Evolutionary conservation across 2,797 vertebrate species (phyloP), one percentile per base, ranked within the genome.

Genomic region (Coilia nasus): DNA sequence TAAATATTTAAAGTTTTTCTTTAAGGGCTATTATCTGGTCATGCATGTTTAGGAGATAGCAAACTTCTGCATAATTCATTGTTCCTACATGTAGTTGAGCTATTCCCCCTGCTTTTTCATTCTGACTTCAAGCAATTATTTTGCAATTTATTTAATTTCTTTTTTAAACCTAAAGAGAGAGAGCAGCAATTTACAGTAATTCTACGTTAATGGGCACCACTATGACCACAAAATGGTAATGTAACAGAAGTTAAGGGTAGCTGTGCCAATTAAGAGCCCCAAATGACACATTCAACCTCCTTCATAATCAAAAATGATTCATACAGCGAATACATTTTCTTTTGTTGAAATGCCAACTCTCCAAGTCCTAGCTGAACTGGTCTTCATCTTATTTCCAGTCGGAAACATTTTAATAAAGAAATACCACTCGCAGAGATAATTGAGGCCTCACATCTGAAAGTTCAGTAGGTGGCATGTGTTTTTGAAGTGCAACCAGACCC

Each of bases 31-130:
- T 78, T 78, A 78, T 44, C 71, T 78, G 6, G 31, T 78, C 31
- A 14, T 78, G 35, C 71, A 78, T 21, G 71, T 41, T 19, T 44
- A 17, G 71, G 31, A 78, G 35, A 78, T 35, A 23, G 21, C 41
- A 78, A 78, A 17, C 31, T 19, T 31, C 31, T 78, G 71, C 71
- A 78, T 78, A 78, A 78, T 78, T 78, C 21, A 78, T 78, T 41
- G 31, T 78, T 5, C 67, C 71, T 41, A 19, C 31, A 78, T 78
- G 71, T 44, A 78, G 41, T 78, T 78, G 35, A 78, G 71, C 31
- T 78, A n/a, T 78, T 78, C 31, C 31, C 71, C 71, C 15, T 35
- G 4, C 15, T 35, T 71, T 31, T 17, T 10, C 6, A 14, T 28
- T 67, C 62, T 67, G 14, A 15, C 25, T 64, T 75, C 6, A 75